These are phyloP conservation scores for Ichneumoninae sp. DNA, from an alignment of 2,888 invertebrate species.

Conservation along the genomic window DNA sequence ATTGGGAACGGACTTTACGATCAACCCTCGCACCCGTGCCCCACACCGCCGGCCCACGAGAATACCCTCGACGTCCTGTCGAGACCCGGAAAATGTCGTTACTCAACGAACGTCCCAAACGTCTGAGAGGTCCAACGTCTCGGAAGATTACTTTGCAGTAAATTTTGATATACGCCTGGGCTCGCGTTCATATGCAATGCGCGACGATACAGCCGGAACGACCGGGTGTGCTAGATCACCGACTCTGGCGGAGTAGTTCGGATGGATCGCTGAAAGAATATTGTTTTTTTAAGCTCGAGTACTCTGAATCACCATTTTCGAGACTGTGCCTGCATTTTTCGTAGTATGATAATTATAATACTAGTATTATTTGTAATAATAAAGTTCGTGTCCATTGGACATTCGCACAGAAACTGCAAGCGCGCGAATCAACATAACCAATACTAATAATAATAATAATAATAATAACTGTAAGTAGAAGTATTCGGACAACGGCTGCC, in stretches of 20 bases:
- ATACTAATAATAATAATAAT: not conserved
- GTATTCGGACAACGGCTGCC: too few species aligned
- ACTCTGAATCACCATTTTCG: not conserved
- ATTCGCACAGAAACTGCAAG: too few species aligned
- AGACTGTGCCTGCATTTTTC: not conserved
- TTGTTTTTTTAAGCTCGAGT: not conserved
- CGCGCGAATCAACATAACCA: too few species aligned
- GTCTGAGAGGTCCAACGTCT: conserved; percentile 20
- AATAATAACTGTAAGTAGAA: not conserved
- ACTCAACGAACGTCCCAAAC: conserved; percentile 26
- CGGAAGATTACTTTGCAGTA: conserved; percentile 48
- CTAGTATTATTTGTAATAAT: too few species aligned
- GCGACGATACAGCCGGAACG: not conserved
- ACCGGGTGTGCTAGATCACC: not conserved
- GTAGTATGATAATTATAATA: too few species aligned
- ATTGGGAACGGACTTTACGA: conserved; percentile 62
- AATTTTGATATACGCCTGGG: conserved; percentile 35
- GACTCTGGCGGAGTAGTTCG: not conserved
- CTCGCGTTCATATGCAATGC: not conserved
- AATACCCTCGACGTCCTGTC: conserved; percentile 44
- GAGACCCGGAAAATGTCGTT: conserved; percentile 37
- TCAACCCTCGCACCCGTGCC: conserved; percentile 32
- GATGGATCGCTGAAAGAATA: not conserved
- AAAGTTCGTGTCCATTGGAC: too few species aligned
- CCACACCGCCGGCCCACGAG: conserved; percentile 29